Base-by-base conservation (phyloP, 2,888 invertebrate species). In the Machimus rusticus region DNA sequence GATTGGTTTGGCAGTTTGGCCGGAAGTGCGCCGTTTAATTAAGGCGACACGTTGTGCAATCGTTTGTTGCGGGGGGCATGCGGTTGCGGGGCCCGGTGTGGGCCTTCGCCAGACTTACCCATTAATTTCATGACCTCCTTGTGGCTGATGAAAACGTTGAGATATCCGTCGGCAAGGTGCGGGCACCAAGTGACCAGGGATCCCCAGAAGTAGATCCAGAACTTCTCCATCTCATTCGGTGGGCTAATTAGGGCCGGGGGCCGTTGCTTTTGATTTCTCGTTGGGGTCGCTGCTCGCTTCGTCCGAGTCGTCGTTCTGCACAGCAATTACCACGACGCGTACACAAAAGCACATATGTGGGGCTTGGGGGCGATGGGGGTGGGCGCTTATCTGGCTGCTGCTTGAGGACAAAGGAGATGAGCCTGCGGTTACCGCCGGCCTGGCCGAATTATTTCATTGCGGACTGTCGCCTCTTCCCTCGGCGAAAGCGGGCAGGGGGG, bases 111-210 rank as follows among this genome's bases (percentile, higher is more conserved):
- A n/a, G 88, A 91, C 95, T 95, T 93, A 96, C 96, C 96, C 91
- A 96, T 92, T 90, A 96, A 93, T 93, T 95, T 95, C 94, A 95
- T 95, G 90, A 96, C 95, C 93, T 96, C 95, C 88, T 94, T 94
- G 91, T 95, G 95, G 92, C 95, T 95, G 93, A 96, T 95, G 92
- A 95, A 95, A 91, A 96, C 94, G 92, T 95, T 95, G 91, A 96
- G 94, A 93, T 95, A 95, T 92, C 95, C 94, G 92, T 94, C 93
- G 93, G 94, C 94, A 93, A 93, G 92, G 74, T 87, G 84, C 2
- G 88, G 87, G 57, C 85, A 88, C 88, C 88, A 89, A 46, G 88
- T 87, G 86, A 88, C 89, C 81, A 89, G 43, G 12, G 87, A 81
- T 66, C 89, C 87, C 89, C 89, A 89, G 85, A 89, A 87, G 74